A percentile compares a stretch with the other conserved stretches of the same genome.
These are phyloP conservation scores for Seira sanloemensis DNA, from an alignment of 2,888 invertebrate species.

Conservation along the genomic window DNA sequence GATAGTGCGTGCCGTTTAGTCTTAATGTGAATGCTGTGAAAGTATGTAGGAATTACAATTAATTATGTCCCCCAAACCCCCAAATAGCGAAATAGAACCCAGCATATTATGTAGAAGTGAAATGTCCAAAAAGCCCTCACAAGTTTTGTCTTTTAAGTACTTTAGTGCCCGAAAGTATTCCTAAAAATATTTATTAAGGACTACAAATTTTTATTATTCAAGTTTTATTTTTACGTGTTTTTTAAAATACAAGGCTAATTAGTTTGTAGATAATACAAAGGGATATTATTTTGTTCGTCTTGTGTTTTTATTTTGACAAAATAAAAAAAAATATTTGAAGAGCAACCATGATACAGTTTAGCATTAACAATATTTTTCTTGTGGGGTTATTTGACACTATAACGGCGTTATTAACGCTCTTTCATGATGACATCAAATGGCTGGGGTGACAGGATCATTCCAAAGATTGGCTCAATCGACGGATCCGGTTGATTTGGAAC, in stretches of 20 bases:
- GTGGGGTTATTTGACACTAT: not conserved
- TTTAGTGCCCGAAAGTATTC: conserved; percentile 50
- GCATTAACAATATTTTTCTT: not conserved
- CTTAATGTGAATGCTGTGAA: no score
- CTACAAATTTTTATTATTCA: conserved; percentile 54
- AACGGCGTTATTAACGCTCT: conserved; percentile 31
- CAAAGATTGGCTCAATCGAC: conserved; percentile 78
- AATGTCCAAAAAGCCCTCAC: no score
- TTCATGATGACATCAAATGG: conserved; percentile 78
- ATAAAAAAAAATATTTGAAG: not conserved
- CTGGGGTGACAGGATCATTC: conserved; percentile 79
- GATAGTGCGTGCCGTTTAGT: no score
- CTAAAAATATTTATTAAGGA: conserved; percentile 51
- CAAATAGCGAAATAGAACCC: no score
- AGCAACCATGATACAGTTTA: not conserved
- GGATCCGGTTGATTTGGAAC: conserved; percentile 77
- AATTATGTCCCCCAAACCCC: no score
- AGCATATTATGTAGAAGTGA: no score
- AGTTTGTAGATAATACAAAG: conserved; percentile 37
- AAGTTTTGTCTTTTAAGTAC: no score
- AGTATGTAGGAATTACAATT: no score
- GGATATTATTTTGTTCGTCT: conserved; percentile 37
- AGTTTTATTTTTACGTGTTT: conserved; percentile 39
- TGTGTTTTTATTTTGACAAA: no score
- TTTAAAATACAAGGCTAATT: not conserved